Evolutionary conservation across 1,140 invertebrate genomes (phyloP).

Genomic region (Laupala kohalensis): DNA sequence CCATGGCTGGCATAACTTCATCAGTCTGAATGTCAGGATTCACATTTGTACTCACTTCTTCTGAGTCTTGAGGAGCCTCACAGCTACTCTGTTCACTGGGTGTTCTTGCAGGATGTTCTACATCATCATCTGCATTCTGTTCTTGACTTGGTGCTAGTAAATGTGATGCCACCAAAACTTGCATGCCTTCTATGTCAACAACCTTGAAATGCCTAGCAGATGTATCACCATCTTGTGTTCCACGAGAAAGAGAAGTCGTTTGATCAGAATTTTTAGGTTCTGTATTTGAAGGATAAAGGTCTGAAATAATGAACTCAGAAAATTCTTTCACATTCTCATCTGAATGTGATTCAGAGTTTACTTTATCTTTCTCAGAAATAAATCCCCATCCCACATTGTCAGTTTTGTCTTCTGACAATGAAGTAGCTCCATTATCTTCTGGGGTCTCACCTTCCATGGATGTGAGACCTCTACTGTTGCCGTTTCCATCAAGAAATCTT

Average conservation of each 20-base stretch:
- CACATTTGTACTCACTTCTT: not conserved
- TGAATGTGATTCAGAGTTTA: not conserved
- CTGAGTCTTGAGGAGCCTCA: not conserved
- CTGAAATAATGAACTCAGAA: constrained; percentile 14
- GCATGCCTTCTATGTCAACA: constrained; percentile 33
- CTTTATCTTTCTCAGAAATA: not conserved
- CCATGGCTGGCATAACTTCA: constrained; percentile 68
- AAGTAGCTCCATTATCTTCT: not conserved
- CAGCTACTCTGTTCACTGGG: not conserved
- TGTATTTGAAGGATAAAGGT: constrained; percentile 10
- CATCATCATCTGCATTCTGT: not conserved
- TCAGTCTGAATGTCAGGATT: constrained; percentile 56
- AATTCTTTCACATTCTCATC: not conserved
- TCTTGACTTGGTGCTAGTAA: constrained; percentile 12
- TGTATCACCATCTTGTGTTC: not conserved
- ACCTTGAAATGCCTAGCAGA: constrained; percentile 27
- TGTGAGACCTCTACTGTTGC: too few relatives aligned
- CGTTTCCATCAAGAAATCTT: not conserved
- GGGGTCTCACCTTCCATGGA: not conserved
- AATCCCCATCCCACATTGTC: not conserved
- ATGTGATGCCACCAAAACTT: constrained; percentile 32
- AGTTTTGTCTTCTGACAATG: not conserved
- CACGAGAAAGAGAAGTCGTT: too few relatives aligned
- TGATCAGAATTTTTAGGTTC: too few relatives aligned
- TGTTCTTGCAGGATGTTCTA: not conserved